Evolutionary conservation across 2,888 invertebrate genomes (phyloP).

Genomic region (Acleris literana): DNA sequence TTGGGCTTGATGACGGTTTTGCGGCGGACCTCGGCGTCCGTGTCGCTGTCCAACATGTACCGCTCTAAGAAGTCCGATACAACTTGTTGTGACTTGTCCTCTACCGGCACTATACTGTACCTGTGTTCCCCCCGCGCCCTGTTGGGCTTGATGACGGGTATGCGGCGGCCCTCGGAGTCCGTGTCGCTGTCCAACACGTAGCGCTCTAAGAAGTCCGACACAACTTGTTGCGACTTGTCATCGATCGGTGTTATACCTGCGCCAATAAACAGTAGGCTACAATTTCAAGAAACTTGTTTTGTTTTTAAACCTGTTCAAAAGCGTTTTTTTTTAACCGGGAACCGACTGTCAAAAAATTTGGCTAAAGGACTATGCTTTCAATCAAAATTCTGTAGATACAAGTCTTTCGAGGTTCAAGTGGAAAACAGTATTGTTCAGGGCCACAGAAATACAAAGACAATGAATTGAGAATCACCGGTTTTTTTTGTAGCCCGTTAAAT

Average conservation of each 20-base stretch:
- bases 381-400: no score
- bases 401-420: no score
- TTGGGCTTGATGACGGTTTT: slow-evolving; percentile 76
- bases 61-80: slow-evolving; percentile 84
- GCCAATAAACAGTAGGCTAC: no score
- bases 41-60: slow-evolving; percentile 85
- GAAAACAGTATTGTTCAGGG: no score
- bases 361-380: no score
- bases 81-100: slow-evolving; percentile 76
- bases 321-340: no score
- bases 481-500: no score
- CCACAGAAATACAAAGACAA: no score
- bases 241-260: slow-evolving; percentile 72
- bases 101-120: slow-evolving; percentile 66
- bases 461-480: no score
- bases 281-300: no score
- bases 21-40: slow-evolving; percentile 84
- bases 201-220: slow-evolving; percentile 83
- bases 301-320: no score
- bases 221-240: slow-evolving; percentile 77
- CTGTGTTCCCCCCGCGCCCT: slow-evolving; percentile 51
- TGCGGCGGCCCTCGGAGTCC: slow-evolving; percentile 83
- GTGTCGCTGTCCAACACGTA: slow-evolving; percentile 86
- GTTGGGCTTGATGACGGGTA: slow-evolving; percentile 75
- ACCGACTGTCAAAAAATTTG: no score